Conservation (phyloP, 2,888 invertebrate genomes). For the Drosophila diplacantha region DNA sequence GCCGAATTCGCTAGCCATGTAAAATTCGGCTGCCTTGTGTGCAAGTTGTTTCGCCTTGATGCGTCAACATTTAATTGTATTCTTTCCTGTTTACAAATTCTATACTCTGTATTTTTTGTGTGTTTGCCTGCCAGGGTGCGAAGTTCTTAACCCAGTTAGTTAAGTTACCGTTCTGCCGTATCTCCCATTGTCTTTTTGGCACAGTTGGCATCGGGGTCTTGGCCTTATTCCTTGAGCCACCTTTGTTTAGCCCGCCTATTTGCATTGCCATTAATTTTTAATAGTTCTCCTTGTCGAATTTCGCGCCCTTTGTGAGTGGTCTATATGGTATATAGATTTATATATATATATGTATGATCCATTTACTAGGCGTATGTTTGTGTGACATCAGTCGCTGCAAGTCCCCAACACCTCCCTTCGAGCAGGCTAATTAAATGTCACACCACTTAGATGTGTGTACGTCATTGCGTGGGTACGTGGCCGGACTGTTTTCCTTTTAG, state of each 20-base stretch:
- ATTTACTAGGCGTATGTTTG: slow-evolving; percentile 1
- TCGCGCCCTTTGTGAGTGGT: slow-evolving; percentile 33
- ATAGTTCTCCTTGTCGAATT: slow-evolving; percentile 49
- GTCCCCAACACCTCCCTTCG: slow-evolving; percentile 9
- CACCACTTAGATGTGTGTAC: slow-evolving; percentile 39
- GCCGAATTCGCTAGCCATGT: slow-evolving; percentile 53
- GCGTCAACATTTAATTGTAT: slow-evolving; percentile 37
- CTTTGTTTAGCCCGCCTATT: slow-evolving; percentile 64
- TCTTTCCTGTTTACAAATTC: slow-evolving; percentile 38
- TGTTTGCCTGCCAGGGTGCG: slow-evolving; percentile 51
- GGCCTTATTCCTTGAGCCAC: slow-evolving; percentile 40
- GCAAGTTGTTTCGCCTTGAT: slow-evolving; percentile 39
- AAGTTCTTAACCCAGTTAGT: slow-evolving; percentile 62
- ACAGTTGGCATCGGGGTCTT: slow-evolving; percentile 60
- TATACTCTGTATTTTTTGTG: slow-evolving; percentile 2
- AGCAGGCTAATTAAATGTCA: slow-evolving; percentile 54
- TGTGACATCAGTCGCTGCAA: slow-evolving; percentile 55
- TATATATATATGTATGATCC: slow-evolving; percentile 1
- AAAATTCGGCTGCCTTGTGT: slow-evolving; percentile 54
- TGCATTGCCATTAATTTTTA: slow-evolving; percentile 64
- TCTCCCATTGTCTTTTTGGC: slow-evolving; percentile 23
- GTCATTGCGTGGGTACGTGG: slow-evolving; percentile 37
- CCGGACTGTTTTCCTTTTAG: slow-evolving; percentile 20
- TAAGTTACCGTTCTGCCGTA: slow-evolving; percentile 17
- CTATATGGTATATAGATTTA: neutral